Evolutionary conservation across 1,140 invertebrate genomes (phyloP), one percentile per base, ranked within the genome.

Genomic region (Halesus radiatus): DNA sequence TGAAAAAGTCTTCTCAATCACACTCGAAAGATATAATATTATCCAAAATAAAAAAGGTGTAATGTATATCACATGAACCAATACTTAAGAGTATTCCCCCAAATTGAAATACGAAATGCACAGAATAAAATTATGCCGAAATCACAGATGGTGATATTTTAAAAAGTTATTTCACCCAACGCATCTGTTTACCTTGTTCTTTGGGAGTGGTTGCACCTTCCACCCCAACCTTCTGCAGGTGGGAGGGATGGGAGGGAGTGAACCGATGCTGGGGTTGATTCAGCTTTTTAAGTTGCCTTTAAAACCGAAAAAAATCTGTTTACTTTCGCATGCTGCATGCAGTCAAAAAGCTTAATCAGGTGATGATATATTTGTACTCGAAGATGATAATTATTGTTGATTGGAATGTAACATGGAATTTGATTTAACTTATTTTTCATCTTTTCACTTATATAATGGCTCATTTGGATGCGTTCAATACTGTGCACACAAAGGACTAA

Each of bases 101-200:
- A 72, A 72, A 72, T 26, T 45, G 13, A 18, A 72, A 72, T 18
- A 52, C 18, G 32, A 50, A 72, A 72, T 50, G 32, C 18, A 50
- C 50, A n/a, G 68, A 72, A 50, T 66, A 72, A 72, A 72, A 72
- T 72, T 72, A 72, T 2, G 22, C 18, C 18, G 68, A 72, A 72
- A 72, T 72, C 68, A 72, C 50, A 74, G 72, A 58, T 54, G 72
- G 50, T 32, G 52, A 74, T 74, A 58, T 74, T 74, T 74, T 58
- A 74, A 58, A 74, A 74, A 74, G 72, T 74, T 58, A 74, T 74
- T 58, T n/a, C 72, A 29, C 52, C 37, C 15, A 29, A 18, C 72
- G 72, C 72, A 58, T 74, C 72, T 74, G 72, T 74, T 74, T 74
- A 56, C 72, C 72, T 74, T 54, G 72, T 74, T 58, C 53, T 32